Evolutionary conservation across 1,140 invertebrate genomes (phyloP).

Genomic region (Hyposmocoma kahamanoa): DNA sequence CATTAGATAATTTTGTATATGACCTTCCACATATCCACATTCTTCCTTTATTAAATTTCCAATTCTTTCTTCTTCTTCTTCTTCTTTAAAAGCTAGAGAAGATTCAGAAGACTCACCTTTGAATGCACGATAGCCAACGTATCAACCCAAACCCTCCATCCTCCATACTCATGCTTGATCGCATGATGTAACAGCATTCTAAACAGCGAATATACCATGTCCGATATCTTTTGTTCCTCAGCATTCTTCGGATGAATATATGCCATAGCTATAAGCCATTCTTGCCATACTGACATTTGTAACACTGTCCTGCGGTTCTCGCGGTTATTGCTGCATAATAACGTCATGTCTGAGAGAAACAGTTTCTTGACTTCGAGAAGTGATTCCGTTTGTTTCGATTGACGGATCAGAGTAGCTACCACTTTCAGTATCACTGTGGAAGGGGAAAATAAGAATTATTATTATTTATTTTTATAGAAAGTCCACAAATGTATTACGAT

Average conservation of each 20-base stretch:
- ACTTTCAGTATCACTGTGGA: slow-evolving; percentile 97
- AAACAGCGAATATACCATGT: slow-evolving; percentile 98
- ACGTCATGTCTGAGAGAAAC: slow-evolving; percentile 97
- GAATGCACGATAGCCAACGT: slow-evolving; percentile 99
- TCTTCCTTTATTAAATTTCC: too few species aligned
- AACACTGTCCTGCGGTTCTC: slow-evolving; percentile 97
- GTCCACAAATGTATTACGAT: too few species aligned
- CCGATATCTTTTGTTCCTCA: slow-evolving; percentile 96
- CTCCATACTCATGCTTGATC: slow-evolving; percentile 99
- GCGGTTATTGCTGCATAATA: slow-evolving; percentile 96
- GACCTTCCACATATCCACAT: too few species aligned
- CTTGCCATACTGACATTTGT: slow-evolving; percentile 99
- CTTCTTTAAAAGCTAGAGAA: too few species aligned
- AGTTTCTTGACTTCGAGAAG: slow-evolving; percentile 95
- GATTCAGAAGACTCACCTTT: slow-evolving; percentile 80
- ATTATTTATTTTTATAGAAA: too few species aligned
- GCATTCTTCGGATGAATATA: slow-evolving; percentile 97
- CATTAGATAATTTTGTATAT: too few species aligned
- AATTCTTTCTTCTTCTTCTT: too few species aligned
- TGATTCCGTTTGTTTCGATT: slow-evolving; percentile 94
- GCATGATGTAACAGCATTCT: slow-evolving; percentile 97
- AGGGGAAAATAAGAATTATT: too few species aligned
- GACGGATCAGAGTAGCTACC: slow-evolving; percentile 95
- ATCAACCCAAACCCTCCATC: slow-evolving; percentile 99
- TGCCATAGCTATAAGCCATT: slow-evolving; percentile 99